Conservation (phyloP, 2,888 invertebrate genomes). For the Periphyllus acericola region DNA sequence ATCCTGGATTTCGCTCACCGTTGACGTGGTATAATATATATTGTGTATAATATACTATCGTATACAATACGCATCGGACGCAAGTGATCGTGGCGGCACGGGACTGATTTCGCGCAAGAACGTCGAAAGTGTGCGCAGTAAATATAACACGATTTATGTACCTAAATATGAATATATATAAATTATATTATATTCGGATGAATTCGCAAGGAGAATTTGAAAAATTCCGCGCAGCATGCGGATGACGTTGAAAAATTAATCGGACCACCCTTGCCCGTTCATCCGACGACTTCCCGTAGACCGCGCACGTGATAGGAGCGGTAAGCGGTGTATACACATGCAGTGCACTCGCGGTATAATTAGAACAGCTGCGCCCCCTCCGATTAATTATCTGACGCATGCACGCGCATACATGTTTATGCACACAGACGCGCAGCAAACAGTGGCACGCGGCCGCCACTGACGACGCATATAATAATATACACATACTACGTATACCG, state of each 20-base stretch:
- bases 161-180: too few relatives aligned
- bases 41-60: too few relatives aligned
- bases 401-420: not conserved
- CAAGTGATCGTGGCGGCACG: not conserved
- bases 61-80: too few relatives aligned
- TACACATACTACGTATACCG: not conserved
- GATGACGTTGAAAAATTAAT: slow-evolving; percentile 59
- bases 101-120: not conserved
- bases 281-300: not conserved
- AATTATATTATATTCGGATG: not conserved
- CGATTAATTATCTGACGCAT: slow-evolving; percentile 54
- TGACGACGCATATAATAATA: not conserved
- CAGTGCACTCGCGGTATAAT: slow-evolving; percentile 25
- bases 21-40: too few relatives aligned
- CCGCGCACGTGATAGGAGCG: not conserved
- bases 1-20: too few relatives aligned
- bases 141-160: not conserved
- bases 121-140: not conserved
- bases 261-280: not conserved
- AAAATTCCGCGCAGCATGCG: slow-evolving; percentile 2
- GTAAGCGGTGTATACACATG: not conserved
- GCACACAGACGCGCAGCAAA: not conserved
- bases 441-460: not conserved
- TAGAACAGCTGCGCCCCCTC: slow-evolving; percentile 49
- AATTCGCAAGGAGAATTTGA: not conserved